A percentile compares a stretch with the other conserved stretches of the same genome.
phyloP scores from a whole-genome alignment of 2,888 invertebrate species.

The Stegophylla sp. region DNA sequence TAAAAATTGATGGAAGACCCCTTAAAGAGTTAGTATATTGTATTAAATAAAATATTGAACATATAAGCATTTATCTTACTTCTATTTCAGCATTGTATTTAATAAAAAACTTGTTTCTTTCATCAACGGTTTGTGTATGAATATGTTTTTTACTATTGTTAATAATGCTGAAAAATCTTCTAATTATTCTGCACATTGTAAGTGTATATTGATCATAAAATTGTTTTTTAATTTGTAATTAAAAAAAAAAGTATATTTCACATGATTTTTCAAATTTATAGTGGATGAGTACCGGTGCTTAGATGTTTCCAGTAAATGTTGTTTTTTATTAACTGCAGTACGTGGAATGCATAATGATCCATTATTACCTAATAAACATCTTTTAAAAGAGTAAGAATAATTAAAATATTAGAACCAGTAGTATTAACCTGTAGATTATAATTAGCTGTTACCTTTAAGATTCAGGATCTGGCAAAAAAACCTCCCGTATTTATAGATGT shows the following conservation, averaged over 20 bases:
- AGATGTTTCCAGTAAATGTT: constrained; percentile 53
- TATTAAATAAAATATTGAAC: neutral
- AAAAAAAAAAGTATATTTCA: no score
- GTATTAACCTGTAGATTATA: no score
- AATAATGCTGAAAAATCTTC: constrained; percentile 33
- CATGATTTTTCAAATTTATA: neutral
- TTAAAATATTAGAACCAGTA: no score
- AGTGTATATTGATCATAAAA: constrained; percentile 20
- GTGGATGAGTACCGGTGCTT: constrained; percentile 39
- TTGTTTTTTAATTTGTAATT: no score
- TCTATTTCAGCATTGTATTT: constrained; percentile 24
- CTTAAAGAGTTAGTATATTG: constrained; percentile 46
- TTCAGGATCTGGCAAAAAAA: no score
- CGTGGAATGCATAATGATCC: constrained; percentile 53
- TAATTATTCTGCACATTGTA: constrained; percentile 15
- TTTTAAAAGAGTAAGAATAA: constrained; percentile 44
- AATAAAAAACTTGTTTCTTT: constrained; percentile 54
- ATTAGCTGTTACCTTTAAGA: no score
- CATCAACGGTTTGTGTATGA: constrained; percentile 42
- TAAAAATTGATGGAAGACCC: constrained; percentile 56
- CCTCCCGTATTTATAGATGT: no score
- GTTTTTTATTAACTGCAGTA: constrained; percentile 49
- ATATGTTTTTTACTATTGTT: constrained; percentile 51
- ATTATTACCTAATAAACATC: constrained; percentile 44
- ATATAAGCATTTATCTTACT: neutral